A percentile compares a stretch with the other conserved stretches of the same genome.
Evolutionary conservation across 2,888 invertebrate genomes (phyloP).

Genomic region (Chouioia cunea): DNA sequence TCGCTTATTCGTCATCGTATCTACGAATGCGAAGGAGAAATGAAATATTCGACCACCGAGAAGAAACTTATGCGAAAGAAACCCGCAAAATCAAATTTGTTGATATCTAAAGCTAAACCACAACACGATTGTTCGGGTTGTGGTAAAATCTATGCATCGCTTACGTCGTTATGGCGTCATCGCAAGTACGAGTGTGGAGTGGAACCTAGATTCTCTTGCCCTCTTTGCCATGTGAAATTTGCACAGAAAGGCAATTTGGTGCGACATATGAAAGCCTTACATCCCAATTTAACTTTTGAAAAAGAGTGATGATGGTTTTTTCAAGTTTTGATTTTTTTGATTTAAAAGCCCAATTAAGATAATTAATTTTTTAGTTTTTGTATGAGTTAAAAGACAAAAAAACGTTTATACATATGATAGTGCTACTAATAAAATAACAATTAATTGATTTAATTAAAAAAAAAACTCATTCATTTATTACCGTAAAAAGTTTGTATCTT

Average conservation of each 20-base stretch:
- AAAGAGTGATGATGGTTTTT: slow-evolving; percentile 51
- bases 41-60: not conserved
- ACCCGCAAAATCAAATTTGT: too few species aligned
- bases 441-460: too few species aligned
- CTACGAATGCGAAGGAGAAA: slow-evolving; percentile 1
- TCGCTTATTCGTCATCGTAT: slow-evolving; percentile 4
- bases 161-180: slow-evolving; percentile 59
- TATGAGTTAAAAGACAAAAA: too few species aligned
- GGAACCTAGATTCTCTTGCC: slow-evolving; percentile 18
- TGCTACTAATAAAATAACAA: too few species aligned
- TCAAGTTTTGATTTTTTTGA: not conserved
- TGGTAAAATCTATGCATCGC: slow-evolving; percentile 57
- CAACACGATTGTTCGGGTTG: slow-evolving; percentile 54
- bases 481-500: too few species aligned
- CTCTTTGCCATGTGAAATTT: not conserved
- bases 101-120: too few species aligned
- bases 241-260: not conserved
- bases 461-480: too few species aligned
- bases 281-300: not conserved
- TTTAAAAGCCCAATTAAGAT: too few species aligned
- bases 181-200: slow-evolving; percentile 29
- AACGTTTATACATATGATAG: too few species aligned
- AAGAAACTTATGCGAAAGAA: too few species aligned
- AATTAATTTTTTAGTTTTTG: too few species aligned
- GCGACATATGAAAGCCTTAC: not conserved